Base-by-base conservation (phyloP, 1,140 invertebrate species). In the Cepaea nemoralis region DNA sequence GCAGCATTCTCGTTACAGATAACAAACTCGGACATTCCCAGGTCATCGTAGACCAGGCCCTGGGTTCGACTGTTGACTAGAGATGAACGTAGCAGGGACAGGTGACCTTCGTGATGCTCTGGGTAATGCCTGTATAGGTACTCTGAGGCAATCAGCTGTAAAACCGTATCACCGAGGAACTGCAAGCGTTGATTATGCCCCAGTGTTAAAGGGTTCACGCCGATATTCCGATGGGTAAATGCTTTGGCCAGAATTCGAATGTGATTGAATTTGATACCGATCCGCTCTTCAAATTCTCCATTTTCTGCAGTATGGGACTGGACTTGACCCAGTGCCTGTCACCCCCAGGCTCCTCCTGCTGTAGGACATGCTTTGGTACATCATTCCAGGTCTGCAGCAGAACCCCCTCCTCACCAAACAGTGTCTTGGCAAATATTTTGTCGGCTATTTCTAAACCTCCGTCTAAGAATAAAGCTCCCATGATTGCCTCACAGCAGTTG, bases 61-160 rank as follows among this genome's bases (percentile, higher is more conserved):
- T 99, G 99, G 0, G 98, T 99, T 37, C 86, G 83, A 67, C 91
- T 91, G 82, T 91, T 91, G 12, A 92, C 91, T 22, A 92, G 84
- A 1, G 89, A 91, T 83, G 88, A 91, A 91, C 98, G 93, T 1
- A 99, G 92, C 19, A 99, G 91, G 14, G 98, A 99, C 77, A 99
- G 93, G 94, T 99, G 98, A 8, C 98, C 98, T 93, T 99, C 98
- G 88, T 99, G 98, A 94, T 99, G 98, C 86, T 99, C 96, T n/a
- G 98, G 98, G 91, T 99, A 99, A 93, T 95, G 96, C 87, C 96
- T 95, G 89, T 99, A 99, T 0, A 99, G 93, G 91, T 98, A 98
- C 89, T 99, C 97, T 0, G 98, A 99, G 3, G 97, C 96, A 69
- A 99, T 96, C 16, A 99, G 92, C 89, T 99, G 98, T 31, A 99